These are phyloP conservation scores for Phoebastria nigripes DNA, from an alignment of 2,797 vertebrate genomes.

Conservation along the genomic window DNA sequence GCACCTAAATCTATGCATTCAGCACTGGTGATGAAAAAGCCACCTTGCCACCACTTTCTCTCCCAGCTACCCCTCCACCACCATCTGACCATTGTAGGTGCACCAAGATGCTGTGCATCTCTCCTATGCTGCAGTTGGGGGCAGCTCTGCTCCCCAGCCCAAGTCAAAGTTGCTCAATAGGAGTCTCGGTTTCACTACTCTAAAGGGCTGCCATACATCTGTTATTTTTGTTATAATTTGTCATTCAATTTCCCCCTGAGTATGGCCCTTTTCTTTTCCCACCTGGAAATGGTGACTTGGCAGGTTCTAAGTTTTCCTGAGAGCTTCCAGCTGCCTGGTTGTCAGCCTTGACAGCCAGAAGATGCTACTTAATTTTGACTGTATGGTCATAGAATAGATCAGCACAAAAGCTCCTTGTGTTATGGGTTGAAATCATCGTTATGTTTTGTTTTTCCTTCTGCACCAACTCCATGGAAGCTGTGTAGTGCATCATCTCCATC, in stretches of 20 bases:
- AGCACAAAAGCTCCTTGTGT: neutral
- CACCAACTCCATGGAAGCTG: neutral
- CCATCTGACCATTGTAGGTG: neutral
- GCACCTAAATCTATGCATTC: neutral
- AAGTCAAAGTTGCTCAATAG: neutral
- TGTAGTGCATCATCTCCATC: neutral
- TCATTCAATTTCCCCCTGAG: neutral
- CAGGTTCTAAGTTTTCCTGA: neutral
- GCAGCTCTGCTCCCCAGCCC: neutral
- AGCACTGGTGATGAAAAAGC: neutral
- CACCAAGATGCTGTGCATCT: neutral
- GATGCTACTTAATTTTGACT: neutral
- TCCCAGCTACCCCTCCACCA: neutral
- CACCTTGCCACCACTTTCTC: neutral
- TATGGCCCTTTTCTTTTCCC: neutral
- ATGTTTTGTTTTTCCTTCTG: neutral
- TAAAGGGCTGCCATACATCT: neutral
- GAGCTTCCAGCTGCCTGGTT: neutral
- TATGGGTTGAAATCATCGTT: neutral
- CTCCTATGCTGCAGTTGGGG: neutral
- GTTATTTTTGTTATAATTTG: neutral
- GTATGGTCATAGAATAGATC: neutral
- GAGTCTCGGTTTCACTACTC: neutral
- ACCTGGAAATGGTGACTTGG: neutral
- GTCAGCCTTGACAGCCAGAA: neutral